phyloP scores from a whole-genome alignment of 2,113 vertebrate species.

The Vulpes ferrilata region DNA sequence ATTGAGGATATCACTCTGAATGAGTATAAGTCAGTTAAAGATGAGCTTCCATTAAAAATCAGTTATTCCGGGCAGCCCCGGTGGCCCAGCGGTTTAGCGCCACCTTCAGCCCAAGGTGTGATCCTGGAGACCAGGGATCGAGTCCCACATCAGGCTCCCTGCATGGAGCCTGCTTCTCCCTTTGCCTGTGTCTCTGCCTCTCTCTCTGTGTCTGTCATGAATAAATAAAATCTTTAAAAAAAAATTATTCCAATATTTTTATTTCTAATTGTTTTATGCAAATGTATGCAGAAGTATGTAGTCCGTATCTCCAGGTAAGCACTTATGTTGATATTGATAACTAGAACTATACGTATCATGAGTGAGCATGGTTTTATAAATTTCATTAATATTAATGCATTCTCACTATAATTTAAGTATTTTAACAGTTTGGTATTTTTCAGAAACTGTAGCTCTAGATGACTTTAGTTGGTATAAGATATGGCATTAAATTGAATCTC shows the following conservation, averaged over 20 bases:
- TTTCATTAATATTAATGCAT: neutral
- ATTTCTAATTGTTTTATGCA: neutral
- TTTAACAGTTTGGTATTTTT: conserved; percentile 16
- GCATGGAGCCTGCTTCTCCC: too few species aligned
- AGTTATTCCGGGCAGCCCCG: neutral
- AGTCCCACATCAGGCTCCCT: too few species aligned
- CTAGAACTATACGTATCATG: neutral
- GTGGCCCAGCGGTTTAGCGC: too few species aligned
- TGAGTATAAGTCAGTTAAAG: neutral
- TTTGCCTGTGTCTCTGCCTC: too few species aligned
- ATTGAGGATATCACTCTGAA: neutral
- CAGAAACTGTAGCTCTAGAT: neutral
- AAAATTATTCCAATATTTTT: neutral
- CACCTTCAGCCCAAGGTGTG: too few species aligned
- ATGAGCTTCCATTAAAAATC: conserved; percentile 18
- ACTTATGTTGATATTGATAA: conserved; percentile 31
- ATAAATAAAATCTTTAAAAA: too few species aligned
- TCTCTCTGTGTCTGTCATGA: too few species aligned
- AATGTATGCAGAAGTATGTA: conserved; percentile 81
- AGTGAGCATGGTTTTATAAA: neutral
- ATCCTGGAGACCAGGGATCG: too few species aligned
- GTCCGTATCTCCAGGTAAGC: conserved; percentile 88
- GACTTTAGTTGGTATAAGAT: neutral
- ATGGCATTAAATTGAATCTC: neutral
- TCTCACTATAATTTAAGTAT: conserved; percentile 31